phyloP scores from a whole-genome alignment of 2,888 invertebrate species.

The Hypolimnas misippus region DNA sequence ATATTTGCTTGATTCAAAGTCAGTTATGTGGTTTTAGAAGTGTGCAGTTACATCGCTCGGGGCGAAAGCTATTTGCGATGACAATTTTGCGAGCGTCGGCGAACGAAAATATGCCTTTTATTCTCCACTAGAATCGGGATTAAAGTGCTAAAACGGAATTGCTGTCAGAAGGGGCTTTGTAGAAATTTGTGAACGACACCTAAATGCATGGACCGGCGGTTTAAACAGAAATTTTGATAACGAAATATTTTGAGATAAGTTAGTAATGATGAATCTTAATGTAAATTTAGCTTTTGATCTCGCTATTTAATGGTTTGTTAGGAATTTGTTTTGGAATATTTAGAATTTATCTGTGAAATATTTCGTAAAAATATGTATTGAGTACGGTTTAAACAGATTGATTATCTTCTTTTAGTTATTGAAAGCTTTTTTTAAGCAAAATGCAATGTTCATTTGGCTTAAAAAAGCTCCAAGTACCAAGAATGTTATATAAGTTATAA shows the following conservation, averaged over 20 bases:
- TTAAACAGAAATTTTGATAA: conserved; percentile 33
- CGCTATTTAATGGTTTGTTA: background rate
- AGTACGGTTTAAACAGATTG: too few species aligned
- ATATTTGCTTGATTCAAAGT: conserved; percentile 43
- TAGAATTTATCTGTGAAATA: too few species aligned
- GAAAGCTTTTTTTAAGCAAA: too few species aligned
- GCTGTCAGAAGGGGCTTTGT: conserved; percentile 74
- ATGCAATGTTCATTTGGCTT: too few species aligned
- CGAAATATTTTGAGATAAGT: background rate
- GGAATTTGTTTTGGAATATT: background rate
- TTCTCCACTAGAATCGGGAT: conserved; percentile 78
- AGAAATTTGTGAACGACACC: conserved; percentile 72
- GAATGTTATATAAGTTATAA: too few species aligned
- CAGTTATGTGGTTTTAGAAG: conserved; percentile 52
- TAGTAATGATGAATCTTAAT: background rate
- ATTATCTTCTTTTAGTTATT: too few species aligned
- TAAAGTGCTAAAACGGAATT: conserved; percentile 82
- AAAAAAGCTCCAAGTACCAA: too few species aligned
- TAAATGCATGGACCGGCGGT: conserved; percentile 41
- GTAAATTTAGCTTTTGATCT: background rate
- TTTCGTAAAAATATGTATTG: too few species aligned
- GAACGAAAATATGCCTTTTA: conserved; percentile 84
- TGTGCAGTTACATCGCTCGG: conserved; percentile 54
- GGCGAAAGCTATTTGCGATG: conserved; percentile 84
- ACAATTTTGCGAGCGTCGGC: conserved; percentile 81